phyloP scores from a whole-genome alignment of 2,888 invertebrate species.

The Choristoneura rosaceana region DNA sequence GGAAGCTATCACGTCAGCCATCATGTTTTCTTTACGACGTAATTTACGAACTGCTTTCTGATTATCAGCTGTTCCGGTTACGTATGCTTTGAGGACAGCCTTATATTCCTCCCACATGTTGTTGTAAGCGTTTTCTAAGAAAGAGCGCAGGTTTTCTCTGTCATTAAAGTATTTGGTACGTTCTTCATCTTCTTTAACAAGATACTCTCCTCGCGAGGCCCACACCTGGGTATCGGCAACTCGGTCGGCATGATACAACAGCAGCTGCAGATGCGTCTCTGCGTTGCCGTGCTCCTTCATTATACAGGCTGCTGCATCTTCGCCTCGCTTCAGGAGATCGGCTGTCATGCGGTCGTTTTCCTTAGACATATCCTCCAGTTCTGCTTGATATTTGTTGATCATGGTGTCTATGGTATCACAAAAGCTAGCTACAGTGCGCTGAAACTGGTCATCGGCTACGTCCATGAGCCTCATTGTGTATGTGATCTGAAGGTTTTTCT shows the following conservation, averaged over 20 bases:
- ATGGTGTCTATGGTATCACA: conserved; percentile 86
- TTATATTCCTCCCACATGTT: conserved; percentile 75
- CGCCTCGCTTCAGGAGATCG: conserved; percentile 60
- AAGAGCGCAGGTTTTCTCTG: conserved; percentile 71
- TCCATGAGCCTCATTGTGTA: conserved; percentile 86
- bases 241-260: conserved; percentile 69
- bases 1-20: conserved; percentile 77
- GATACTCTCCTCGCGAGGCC: conserved; percentile 73
- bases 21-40: conserved; percentile 72
- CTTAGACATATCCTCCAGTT: conserved; percentile 66
- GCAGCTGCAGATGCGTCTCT: conserved; percentile 74
- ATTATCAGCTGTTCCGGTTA: conserved; percentile 72
- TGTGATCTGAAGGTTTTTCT: conserved; percentile 86
- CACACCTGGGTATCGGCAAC: conserved; percentile 70
- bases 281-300: conserved; percentile 66
- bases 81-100: conserved; percentile 68
- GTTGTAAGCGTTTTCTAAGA: conserved; percentile 71
- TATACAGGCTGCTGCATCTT: conserved; percentile 58
- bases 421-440: conserved; percentile 87
- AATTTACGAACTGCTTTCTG: conserved; percentile 74
- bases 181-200: conserved; percentile 78
- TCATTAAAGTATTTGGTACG: conserved; percentile 63
- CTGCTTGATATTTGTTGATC: conserved; percentile 77
- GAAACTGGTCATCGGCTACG: conserved; percentile 87
- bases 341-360: conserved; percentile 64